Conservation (phyloP, 2,113 vertebrate species). For the Scatophagus argus region DNA sequence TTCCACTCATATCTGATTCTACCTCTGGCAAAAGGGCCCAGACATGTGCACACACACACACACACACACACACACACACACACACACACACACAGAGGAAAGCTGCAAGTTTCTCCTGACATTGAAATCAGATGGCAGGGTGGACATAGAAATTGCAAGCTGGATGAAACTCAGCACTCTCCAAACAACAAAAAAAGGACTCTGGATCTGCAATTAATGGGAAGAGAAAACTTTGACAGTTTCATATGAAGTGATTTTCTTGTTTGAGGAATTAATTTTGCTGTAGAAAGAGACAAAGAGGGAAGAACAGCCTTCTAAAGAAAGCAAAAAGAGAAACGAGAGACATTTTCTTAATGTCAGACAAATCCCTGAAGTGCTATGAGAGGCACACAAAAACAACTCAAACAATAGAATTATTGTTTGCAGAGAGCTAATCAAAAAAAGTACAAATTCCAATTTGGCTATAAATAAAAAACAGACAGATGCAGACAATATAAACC, state of each 20-base stretch:
- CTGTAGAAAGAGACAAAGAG: slow-evolving; percentile 10
- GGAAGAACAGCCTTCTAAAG: not conserved
- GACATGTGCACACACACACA: slow-evolving; percentile 23
- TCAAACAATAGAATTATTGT: slow-evolving; percentile 40
- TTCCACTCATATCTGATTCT: slow-evolving; percentile 82
- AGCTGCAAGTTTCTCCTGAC: slow-evolving; percentile 57
- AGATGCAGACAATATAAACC: too few relatives aligned
- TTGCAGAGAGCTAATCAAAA: not conserved
- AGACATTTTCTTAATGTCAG: not conserved
- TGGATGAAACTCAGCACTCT: slow-evolving; percentile 71
- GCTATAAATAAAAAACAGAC: not conserved
- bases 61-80: slow-evolving; percentile 17
- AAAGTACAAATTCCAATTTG: not conserved
- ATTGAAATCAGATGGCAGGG: slow-evolving; percentile 68
- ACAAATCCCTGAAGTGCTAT: slow-evolving; percentile 1
- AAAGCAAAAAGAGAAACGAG: not conserved
- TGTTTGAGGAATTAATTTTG: slow-evolving; percentile 34
- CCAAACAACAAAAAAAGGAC: slow-evolving; percentile 63
- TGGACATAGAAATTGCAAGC: slow-evolving; percentile 69
- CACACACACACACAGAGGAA: slow-evolving; percentile 2
- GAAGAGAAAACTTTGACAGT: slow-evolving; percentile 38
- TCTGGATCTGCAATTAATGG: slow-evolving; percentile 36
- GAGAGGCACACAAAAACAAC: not conserved
- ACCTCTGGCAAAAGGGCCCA: slow-evolving; percentile 64
- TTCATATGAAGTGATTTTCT: slow-evolving; percentile 46